A percentile compares a stretch with the other conserved stretches of the same genome.
These are phyloP conservation scores for Stictocephala bisonia DNA, from an alignment of 2,888 invertebrate genomes.

Conservation along the genomic window DNA sequence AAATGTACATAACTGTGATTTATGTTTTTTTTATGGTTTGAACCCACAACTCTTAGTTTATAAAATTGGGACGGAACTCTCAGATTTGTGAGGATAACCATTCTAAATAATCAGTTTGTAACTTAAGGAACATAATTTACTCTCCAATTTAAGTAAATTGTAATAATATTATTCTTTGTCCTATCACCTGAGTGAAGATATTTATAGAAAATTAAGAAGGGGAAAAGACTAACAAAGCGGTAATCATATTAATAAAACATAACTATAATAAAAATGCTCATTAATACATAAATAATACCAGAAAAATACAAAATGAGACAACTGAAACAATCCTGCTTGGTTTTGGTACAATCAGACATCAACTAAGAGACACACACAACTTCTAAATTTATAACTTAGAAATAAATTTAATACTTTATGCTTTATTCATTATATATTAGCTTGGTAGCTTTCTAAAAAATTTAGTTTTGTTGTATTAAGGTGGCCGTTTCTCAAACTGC, in stretches of 20 bases:
- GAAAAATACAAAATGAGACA: not conserved
- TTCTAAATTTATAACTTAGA: conserved; percentile 24
- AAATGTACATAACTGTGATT: conserved; percentile 7
- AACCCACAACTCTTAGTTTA: conserved; percentile 3
- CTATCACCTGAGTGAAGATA: too few species aligned
- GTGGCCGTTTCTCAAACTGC: too few species aligned
- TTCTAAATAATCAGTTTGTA: conserved; percentile 23
- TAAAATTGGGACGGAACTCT: conserved; percentile 26
- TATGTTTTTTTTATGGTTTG: conserved; percentile 15
- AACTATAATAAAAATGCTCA: conserved; percentile 37
- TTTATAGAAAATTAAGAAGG: conserved; percentile 6
- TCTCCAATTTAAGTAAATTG: too few species aligned
- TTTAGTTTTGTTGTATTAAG: not conserved
- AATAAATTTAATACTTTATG: conserved; percentile 29
- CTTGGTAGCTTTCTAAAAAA: conserved; percentile 7
- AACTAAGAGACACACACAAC: conserved; percentile 1
- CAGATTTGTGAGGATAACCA: not conserved
- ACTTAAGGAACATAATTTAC: not conserved
- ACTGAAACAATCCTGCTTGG: conserved; percentile 18
- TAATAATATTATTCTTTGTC: too few species aligned
- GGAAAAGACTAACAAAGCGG: conserved; percentile 6
- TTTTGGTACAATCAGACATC: not conserved
- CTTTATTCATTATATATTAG: conserved; percentile 20
- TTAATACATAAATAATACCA: conserved; percentile 23
- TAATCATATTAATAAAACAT: conserved; percentile 25